Conservation (phyloP, 2,113 vertebrate genomes). For the Charadrius vociferus region DNA sequence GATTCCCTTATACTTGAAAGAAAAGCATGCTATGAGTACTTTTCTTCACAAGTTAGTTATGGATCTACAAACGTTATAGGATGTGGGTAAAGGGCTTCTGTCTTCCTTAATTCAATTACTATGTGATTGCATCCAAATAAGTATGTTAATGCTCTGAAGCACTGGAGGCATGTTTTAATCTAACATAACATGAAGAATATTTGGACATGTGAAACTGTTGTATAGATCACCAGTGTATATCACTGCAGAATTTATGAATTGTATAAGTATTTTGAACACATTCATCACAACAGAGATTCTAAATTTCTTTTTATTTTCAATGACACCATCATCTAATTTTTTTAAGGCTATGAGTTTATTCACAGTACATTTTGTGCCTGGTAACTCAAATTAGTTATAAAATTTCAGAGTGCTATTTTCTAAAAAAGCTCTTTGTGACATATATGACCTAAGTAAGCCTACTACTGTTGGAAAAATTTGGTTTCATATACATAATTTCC, state of each 20-base stretch:
- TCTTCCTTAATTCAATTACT: not conserved
- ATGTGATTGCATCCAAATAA: not conserved
- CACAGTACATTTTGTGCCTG: not conserved
- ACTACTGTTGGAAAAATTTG: not conserved
- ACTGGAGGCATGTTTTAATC: not conserved
- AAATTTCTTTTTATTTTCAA: not conserved
- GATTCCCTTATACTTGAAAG: not conserved
- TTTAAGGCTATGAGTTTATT: not conserved
- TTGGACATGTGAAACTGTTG: not conserved
- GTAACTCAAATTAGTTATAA: not conserved
- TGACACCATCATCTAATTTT: rapidly evolving
- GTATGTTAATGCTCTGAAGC: not conserved
- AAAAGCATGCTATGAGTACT: not conserved
- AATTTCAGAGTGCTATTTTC: not conserved
- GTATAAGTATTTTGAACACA: not conserved
- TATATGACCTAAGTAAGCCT: not conserved
- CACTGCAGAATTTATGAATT: not conserved
- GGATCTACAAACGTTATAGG: not conserved
- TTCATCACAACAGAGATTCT: not conserved
- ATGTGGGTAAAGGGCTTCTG: not conserved
- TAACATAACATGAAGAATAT: not conserved
- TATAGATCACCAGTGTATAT: not conserved
- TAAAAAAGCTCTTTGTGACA: not conserved
- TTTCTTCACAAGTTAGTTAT: not conserved
- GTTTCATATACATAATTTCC: not conserved